Base-by-base conservation (phyloP, 2,797 vertebrate species). In the Tenualosa ilisha region DNA sequence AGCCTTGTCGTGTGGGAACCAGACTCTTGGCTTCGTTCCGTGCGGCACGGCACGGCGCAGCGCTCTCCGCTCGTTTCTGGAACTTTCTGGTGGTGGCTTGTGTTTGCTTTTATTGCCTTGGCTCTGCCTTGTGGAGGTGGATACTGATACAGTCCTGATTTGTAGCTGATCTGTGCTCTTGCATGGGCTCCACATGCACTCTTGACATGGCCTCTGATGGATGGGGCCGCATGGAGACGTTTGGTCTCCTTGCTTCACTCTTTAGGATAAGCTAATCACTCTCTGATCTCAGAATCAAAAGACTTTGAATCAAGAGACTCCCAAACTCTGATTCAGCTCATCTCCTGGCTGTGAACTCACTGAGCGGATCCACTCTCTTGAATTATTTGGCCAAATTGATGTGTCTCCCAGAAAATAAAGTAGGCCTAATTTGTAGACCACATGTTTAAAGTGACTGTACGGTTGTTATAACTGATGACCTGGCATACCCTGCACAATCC, bases 1-100 rank as follows among this genome's bases (percentile, higher is more conserved):
- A 79, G 72, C 40, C 37, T 79, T 79, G 90, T 86, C 92, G 85
- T 91, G 88, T 91, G 89, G 89, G 90, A 90, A 86, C 89, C 84
- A 85, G 88, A 82, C 85, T 88, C 85, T 89, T 86, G 90, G 89
- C 90, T 91, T 84, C 84, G 83, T 51, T 89, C 81, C 56, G 82
- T 84, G 65, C 85, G 82, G 88, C 5, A 6, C 81, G 88, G 85
- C 82, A 56, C 72, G 84, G 87, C 84, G 50, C 84, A 75, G 84
- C 31, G 13, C 13, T 20, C 15, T 20, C 54, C 4, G 54, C 17
- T 56, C 31, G 13, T 79, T 15, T 6, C 72, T 79, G 72, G 72
- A 79, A 79, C 37, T 79, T 79, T 79, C 40, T 22, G 37, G 40
- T 79, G 40, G 72, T 79, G 40, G 72, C 72, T 79, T 46, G 72